A percentile compares a stretch with the other conserved stretches of the same genome.
Conservation (phyloP, 2,797 vertebrate species). For the Hirundo rustica region DNA sequence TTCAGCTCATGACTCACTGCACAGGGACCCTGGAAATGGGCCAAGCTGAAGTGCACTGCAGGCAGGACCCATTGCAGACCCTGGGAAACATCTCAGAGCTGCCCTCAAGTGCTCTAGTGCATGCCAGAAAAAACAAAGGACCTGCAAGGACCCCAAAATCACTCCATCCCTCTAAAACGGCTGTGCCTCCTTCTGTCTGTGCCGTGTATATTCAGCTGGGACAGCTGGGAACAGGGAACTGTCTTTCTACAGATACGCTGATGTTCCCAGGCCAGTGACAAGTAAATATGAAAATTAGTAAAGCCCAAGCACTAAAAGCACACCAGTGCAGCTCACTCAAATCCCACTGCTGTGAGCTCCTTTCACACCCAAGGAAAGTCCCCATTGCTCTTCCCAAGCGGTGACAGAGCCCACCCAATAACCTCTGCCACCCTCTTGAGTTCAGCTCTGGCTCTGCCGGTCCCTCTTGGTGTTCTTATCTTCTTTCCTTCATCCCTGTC, state of each 20-base stretch:
- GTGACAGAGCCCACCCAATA: background rate
- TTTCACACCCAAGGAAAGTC: background rate
- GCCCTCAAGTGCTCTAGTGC: background rate
- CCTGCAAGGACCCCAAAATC: background rate
- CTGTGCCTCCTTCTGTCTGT: background rate
- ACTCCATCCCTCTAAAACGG: background rate
- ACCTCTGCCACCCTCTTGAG: background rate
- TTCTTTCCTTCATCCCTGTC: too few relatives aligned
- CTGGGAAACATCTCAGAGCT: background rate
- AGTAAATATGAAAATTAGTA: fast-evolving
- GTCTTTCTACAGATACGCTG: background rate
- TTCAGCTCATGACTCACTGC: background rate
- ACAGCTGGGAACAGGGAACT: background rate
- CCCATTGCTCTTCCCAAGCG: fast-evolving
- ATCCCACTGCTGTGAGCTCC: background rate
- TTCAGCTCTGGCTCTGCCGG: background rate
- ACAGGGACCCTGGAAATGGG: background rate
- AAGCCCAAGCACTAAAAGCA: background rate
- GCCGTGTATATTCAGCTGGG: background rate
- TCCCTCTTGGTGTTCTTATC: background rate
- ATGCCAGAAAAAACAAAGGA: background rate
- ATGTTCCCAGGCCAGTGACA: background rate
- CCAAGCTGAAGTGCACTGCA: background rate
- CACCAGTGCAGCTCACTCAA: background rate
- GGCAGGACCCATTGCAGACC: background rate